Percentiles rank a stretch among this genome's conserved stretches.
Conservation (phyloP, 2,797 vertebrate species). For the Catostomus latipinnis region DNA sequence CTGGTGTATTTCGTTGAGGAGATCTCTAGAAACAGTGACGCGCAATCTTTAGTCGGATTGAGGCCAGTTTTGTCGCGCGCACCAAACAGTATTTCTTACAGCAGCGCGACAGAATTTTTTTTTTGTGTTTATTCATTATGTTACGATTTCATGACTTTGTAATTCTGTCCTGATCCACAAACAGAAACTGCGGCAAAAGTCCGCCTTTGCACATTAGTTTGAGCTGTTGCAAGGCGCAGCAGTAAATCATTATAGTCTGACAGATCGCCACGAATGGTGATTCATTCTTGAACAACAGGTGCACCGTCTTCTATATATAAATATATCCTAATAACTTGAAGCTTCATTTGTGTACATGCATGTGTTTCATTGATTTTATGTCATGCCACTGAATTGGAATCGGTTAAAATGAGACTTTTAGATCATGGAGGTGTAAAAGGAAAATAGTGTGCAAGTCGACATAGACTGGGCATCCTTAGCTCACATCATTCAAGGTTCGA, state of each 20-base stretch:
- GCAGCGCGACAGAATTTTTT: neutral
- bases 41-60: slow-evolving; percentile 43
- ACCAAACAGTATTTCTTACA: neutral
- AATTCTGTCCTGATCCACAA: neutral
- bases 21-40: slow-evolving; percentile 14
- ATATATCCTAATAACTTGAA: slow-evolving; percentile 11
- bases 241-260: neutral
- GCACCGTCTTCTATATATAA: slow-evolving; percentile 8
- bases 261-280: slow-evolving; percentile 18
- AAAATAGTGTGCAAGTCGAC: neutral
- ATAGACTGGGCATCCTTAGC: neutral
- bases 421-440: neutral
- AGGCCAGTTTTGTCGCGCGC: slow-evolving; percentile 25
- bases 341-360: slow-evolving; percentile 1
- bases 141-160: neutral
- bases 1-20: neutral
- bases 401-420: neutral
- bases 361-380: slow-evolving; percentile 8
- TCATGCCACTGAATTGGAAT: neutral
- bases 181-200: slow-evolving; percentile 43
- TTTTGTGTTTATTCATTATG: slow-evolving; percentile 1
- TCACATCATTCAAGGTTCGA: neutral
- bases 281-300: slow-evolving; percentile 47
- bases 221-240: slow-evolving; percentile 9
- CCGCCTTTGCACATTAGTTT: neutral